Evolutionary conservation across 1,140 invertebrate genomes (phyloP).

Genomic region (Holcopasites calliopsidis): DNA sequence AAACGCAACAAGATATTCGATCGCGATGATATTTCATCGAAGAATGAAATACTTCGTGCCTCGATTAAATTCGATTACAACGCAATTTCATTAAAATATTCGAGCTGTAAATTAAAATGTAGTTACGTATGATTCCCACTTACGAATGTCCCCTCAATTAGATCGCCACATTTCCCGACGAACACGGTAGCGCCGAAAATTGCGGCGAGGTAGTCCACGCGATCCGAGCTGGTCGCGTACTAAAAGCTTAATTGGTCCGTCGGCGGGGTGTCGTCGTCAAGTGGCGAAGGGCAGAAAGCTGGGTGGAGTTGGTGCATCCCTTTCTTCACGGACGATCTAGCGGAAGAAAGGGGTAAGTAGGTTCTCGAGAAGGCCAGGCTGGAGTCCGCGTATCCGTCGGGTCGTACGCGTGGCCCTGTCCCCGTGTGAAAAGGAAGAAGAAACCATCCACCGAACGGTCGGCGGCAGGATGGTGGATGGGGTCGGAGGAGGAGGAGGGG

Average conservation of each 20-base stretch:
- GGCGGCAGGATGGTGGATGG: background rate
- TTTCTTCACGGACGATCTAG: constrained; percentile 19
- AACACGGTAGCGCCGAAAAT: no score
- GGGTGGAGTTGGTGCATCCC: constrained; percentile 33
- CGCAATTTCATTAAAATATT: no score
- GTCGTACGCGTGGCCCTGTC: constrained; percentile 30
- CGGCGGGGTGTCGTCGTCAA: constrained; percentile 3
- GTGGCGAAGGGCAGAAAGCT: constrained; percentile 30
- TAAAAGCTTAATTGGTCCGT: constrained; percentile 38
- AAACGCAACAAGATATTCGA: background rate
- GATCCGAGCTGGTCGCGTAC: constrained; percentile 6
- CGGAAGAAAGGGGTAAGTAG: constrained; percentile 22
- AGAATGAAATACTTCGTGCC: background rate
- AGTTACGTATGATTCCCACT: background rate
- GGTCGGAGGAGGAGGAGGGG: background rate
- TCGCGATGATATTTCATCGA: constrained; percentile 19
- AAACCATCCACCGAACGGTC: background rate
- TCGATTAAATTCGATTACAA: constrained; percentile 10
- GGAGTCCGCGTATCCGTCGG: constrained; percentile 24
- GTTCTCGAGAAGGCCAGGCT: constrained; percentile 1
- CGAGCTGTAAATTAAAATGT: no score
- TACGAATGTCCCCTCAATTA: no score
- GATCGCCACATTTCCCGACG: no score
- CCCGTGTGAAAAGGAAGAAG: constrained; percentile 35
- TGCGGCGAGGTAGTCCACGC: no score